Evolutionary conservation across 1,140 invertebrate genomes (phyloP).

Genomic region (Chymomyza costata): DNA sequence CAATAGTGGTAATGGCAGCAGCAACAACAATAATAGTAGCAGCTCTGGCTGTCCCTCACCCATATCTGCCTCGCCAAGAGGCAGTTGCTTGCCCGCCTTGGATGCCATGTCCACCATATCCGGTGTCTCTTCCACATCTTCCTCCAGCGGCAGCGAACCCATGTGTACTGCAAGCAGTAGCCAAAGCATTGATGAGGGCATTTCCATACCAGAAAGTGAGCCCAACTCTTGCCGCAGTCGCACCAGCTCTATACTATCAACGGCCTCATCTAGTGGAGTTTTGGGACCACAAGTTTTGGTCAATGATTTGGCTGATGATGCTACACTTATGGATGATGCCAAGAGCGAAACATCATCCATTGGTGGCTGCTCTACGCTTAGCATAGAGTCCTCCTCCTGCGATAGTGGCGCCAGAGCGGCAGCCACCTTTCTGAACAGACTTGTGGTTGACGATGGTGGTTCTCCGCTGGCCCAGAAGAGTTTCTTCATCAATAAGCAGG

Average conservation of each 20-base stretch:
- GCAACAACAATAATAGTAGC: conserved; percentile 45
- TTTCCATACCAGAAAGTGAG: conserved; percentile 57
- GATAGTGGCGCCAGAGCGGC: conserved; percentile 55
- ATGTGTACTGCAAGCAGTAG: conserved; percentile 59
- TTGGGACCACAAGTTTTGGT: conserved; percentile 58
- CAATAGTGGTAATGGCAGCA: conserved; percentile 28
- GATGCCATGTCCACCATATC: background rate
- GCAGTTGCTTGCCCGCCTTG: conserved; percentile 15
- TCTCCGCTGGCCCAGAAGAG: conserved; percentile 51
- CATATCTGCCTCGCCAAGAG: conserved; percentile 51
- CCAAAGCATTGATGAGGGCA: conserved; percentile 64
- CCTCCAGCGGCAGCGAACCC: conserved; percentile 18
- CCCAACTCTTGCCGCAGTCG: conserved; percentile 51
- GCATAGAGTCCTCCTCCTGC: conserved; percentile 63
- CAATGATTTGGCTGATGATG: conserved; percentile 57
- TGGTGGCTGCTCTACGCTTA: conserved; percentile 60
- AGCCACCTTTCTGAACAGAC: conserved; percentile 53
- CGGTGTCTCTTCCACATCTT: background rate
- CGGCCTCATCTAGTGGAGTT: conserved; percentile 39
- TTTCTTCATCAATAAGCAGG: conserved; percentile 63
- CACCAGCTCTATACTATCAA: conserved; percentile 55
- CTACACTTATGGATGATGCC: conserved; percentile 69
- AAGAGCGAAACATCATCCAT: conserved; percentile 66
- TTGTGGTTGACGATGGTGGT: conserved; percentile 47
- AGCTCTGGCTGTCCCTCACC: conserved; percentile 68